Conservation (phyloP, 2,888 invertebrate species). For the Neelides folsomi region DNA sequence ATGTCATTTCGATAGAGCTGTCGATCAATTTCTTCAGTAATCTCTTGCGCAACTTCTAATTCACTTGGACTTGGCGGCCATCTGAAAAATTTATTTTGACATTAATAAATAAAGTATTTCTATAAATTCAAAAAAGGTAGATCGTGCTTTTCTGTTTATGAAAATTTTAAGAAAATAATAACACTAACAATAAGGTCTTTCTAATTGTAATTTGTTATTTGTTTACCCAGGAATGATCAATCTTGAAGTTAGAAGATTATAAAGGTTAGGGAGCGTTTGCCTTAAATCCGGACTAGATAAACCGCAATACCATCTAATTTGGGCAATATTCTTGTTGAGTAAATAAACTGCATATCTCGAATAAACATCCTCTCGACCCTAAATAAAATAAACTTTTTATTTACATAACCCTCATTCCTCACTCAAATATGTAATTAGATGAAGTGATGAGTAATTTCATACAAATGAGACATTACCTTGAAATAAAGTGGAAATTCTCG, state of each 20-base stretch:
- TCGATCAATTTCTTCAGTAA: slow-evolving; percentile 29
- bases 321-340: slow-evolving; percentile 87
- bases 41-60: slow-evolving; percentile 31
- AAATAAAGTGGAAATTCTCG: slow-evolving; percentile 42
- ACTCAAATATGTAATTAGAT: too few species aligned
- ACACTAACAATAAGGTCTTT: neutral
- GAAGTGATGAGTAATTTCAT: too few species aligned
- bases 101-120: too few species aligned
- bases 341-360: slow-evolving; percentile 84
- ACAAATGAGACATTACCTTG: slow-evolving; percentile 9
- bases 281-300: slow-evolving; percentile 59
- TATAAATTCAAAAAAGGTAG: too few species aligned
- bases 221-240: slow-evolving; percentile 30
- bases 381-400: too few species aligned
- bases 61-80: slow-evolving; percentile 31
- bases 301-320: slow-evolving; percentile 64
- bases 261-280: slow-evolving; percentile 62
- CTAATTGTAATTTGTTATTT: neutral
- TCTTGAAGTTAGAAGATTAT: slow-evolving; percentile 42
- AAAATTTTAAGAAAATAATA: too few species aligned
- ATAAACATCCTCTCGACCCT: slow-evolving; percentile 58
- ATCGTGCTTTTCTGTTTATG: too few species aligned
- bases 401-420: too few species aligned
- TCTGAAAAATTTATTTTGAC: slow-evolving; percentile 8
- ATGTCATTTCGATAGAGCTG: slow-evolving; percentile 23